Percentiles rank a stretch among this genome's conserved stretches.
Conservation (phyloP, 2,888 invertebrate genomes). For the Drepanosiphum platanoidis region DNA sequence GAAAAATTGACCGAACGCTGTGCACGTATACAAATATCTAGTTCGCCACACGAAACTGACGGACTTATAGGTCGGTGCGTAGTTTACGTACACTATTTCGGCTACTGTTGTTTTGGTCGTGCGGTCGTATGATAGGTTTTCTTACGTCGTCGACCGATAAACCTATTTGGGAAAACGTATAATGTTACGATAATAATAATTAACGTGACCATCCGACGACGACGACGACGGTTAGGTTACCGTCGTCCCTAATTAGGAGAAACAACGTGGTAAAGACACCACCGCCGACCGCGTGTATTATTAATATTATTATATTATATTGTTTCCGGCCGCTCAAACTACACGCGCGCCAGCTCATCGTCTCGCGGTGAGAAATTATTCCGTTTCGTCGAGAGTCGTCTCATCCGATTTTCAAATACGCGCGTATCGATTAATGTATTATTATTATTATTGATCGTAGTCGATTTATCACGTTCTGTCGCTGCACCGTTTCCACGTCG, state of each 20-base stretch:
- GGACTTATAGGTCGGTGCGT: too few species aligned
- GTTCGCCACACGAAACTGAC: too few species aligned
- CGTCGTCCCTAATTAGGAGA: not conserved
- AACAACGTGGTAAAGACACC: conserved; percentile 13
- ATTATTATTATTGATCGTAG: not conserved
- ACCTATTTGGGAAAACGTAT: conserved; percentile 19
- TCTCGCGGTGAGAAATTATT: not conserved
- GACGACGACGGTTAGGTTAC: not conserved
- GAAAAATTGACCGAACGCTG: too few species aligned
- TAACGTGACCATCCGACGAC: too few species aligned
- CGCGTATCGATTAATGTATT: not conserved
- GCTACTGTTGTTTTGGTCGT: too few species aligned
- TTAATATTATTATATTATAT: not conserved
- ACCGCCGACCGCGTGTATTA: not conserved
- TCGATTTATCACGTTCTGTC: conserved; percentile 24
- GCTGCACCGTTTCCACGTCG: not conserved
- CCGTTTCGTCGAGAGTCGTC: not conserved
- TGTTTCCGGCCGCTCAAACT: not conserved
- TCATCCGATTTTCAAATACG: not conserved
- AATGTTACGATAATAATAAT: not conserved
- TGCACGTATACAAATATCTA: too few species aligned
- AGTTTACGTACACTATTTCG: too few species aligned
- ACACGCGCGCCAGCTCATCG: not conserved
- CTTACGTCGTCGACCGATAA: not conserved
- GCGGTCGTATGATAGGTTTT: too few species aligned